These are phyloP conservation scores for Calyptomena viridis DNA, from an alignment of 2,113 vertebrate species.

Conservation along the genomic window DNA sequence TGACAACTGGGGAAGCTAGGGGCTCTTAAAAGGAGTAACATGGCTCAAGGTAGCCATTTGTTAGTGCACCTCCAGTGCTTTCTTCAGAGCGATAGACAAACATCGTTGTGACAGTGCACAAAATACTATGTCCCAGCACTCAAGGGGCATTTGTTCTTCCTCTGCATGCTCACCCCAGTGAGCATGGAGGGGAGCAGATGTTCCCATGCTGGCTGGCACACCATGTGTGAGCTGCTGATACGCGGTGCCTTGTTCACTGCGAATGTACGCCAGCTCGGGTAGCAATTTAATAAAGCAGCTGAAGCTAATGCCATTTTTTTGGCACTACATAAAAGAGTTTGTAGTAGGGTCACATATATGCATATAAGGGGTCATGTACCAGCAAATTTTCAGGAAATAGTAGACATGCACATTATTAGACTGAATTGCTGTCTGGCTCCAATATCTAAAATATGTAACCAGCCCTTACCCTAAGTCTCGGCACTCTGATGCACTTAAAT, in stretches of 20 bases:
- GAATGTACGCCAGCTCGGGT: not conserved
- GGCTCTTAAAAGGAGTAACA: not conserved
- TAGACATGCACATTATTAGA: constrained; percentile 39
- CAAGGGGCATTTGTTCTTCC: not conserved
- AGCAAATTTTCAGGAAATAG: constrained; percentile 66
- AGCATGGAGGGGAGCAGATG: not conserved
- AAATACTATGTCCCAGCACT: not conserved
- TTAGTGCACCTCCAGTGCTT: not conserved
- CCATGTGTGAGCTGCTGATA: accelerated
- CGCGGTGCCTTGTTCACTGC: not conserved
- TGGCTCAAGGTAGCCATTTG: not conserved
- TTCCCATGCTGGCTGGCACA: not conserved
- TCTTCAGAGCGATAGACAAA: not conserved
- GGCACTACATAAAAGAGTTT: constrained; percentile 38
- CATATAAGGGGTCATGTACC: constrained; percentile 45
- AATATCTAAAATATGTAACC: constrained; percentile 41
- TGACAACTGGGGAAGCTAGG: not conserved
- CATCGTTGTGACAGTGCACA: not conserved
- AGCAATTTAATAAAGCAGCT: constrained; percentile 31
- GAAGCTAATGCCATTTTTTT: constrained; percentile 25
- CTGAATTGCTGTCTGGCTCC: constrained; percentile 50
- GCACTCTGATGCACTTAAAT: not conserved
- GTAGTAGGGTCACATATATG: constrained; percentile 34
- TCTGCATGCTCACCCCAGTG: accelerated
- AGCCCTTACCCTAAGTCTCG: not conserved